Evolutionary conservation across 2,888 invertebrate species (phyloP).

Genomic region (Hirtodrosophila histrioides): DNA sequence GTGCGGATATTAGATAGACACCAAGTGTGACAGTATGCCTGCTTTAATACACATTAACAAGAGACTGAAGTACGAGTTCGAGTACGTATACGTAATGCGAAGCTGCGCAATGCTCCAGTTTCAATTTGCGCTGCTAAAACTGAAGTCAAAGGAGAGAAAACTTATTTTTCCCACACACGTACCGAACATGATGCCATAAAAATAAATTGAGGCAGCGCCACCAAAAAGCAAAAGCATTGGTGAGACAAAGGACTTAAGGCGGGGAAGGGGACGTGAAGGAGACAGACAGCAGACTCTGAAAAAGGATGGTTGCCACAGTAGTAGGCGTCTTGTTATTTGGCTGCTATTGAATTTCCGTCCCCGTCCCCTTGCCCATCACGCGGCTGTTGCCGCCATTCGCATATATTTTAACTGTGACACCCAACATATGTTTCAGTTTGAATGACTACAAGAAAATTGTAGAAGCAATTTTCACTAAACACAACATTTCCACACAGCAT

Average conservation of each 20-base stretch:
- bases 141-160: conserved; percentile 44
- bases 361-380: background rate
- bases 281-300: background rate
- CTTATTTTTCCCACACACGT: conserved; percentile 45
- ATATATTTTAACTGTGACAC: conserved; percentile 67
- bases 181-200: conserved; percentile 72
- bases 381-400: conserved; percentile 14
- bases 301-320: background rate
- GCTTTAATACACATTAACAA: conserved; percentile 22
- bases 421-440: conserved; percentile 74
- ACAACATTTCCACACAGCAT: conserved; percentile 44
- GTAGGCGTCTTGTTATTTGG: conserved; percentile 40
- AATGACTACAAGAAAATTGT: conserved; percentile 71
- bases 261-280: conserved; percentile 20
- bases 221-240: conserved; percentile 37
- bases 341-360: conserved; percentile 45
- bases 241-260: conserved; percentile 17
- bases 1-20: conserved; percentile 12
- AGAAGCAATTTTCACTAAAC: conserved; percentile 74
- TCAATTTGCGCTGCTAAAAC: conserved; percentile 65
- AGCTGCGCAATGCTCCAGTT: conserved; percentile 62
- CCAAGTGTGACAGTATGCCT: conserved; percentile 1
- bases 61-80: conserved; percentile 14
- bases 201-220: conserved; percentile 69
- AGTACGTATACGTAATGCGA: conserved; percentile 53